Evolutionary conservation across 2,888 invertebrate genomes (phyloP).

Genomic region (Scelioninae gen. 1): DNA sequence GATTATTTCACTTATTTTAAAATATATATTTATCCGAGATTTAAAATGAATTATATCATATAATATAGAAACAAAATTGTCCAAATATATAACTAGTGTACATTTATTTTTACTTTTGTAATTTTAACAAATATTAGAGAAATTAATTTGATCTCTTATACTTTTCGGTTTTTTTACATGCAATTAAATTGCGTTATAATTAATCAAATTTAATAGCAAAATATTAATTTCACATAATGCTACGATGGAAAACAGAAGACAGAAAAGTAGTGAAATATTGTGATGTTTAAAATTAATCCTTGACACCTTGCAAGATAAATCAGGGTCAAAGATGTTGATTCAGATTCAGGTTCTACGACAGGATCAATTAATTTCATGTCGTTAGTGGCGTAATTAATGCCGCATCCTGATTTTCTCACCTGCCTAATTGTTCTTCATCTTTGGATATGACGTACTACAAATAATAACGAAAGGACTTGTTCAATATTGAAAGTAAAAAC

Average conservation of each 20-base stretch:
- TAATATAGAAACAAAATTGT: no score
- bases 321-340: slow-evolving; percentile 58
- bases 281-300: slow-evolving; percentile 42
- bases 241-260: slow-evolving; percentile 10
- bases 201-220: slow-evolving; percentile 9
- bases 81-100: no score
- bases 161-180: no score
- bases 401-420: slow-evolving; percentile 41
- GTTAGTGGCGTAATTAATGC: slow-evolving; percentile 49
- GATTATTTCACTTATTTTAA: slow-evolving; percentile 8
- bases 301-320: slow-evolving; percentile 45
- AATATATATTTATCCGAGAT: not conserved
- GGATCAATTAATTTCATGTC: slow-evolving; percentile 52
- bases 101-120: no score
- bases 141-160: no score
- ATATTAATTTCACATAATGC: not conserved
- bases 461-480: slow-evolving; percentile 22
- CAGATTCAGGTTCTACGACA: slow-evolving; percentile 48
- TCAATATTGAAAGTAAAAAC: slow-evolving; percentile 14
- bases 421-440: slow-evolving; percentile 40
- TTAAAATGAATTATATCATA: no score
- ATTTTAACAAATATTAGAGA: no score
- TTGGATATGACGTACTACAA: slow-evolving; percentile 22
- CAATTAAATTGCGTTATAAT: not conserved
- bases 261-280: slow-evolving; percentile 17